Evolutionary conservation across 2,797 vertebrate genomes (phyloP).

Genomic region (Falco peregrinus): DNA sequence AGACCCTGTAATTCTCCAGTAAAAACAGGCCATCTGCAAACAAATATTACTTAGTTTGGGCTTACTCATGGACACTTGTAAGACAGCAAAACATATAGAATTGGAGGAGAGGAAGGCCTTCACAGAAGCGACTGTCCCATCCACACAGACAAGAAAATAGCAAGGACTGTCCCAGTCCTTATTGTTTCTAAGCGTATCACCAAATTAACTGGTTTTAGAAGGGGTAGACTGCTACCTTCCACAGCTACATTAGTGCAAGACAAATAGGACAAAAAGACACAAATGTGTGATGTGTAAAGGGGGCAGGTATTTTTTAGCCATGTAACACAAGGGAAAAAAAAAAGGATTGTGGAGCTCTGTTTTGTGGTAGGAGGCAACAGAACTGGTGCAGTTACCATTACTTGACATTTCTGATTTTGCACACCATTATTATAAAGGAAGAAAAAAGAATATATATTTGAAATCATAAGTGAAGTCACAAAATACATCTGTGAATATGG

Average conservation of each 20-base stretch:
- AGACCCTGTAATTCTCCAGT: not conserved
- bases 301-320: not conserved
- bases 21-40: constrained; percentile 1
- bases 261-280: not conserved
- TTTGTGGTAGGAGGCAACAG: not conserved
- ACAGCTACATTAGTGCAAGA: not conserved
- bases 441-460: not conserved
- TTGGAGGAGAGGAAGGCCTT: not conserved
- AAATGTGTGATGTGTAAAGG: not conserved
- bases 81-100: not conserved
- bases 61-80: not conserved
- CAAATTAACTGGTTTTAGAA: not conserved
- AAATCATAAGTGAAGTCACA: not conserved
- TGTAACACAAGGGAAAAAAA: not conserved
- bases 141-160: not conserved
- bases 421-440: not conserved
- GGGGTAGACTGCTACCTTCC: not conserved
- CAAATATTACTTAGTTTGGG: not conserved
- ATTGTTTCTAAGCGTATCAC: not conserved
- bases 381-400: not conserved
- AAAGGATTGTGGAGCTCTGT: not conserved
- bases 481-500: not conserved
- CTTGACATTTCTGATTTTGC: not conserved
- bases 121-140: not conserved
- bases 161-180: not conserved